Percentiles rank a stretch among this genome's conserved stretches.
phyloP scores from a whole-genome alignment of 2,113 vertebrate species.

The Oncorhynchus gorbuscha region DNA sequence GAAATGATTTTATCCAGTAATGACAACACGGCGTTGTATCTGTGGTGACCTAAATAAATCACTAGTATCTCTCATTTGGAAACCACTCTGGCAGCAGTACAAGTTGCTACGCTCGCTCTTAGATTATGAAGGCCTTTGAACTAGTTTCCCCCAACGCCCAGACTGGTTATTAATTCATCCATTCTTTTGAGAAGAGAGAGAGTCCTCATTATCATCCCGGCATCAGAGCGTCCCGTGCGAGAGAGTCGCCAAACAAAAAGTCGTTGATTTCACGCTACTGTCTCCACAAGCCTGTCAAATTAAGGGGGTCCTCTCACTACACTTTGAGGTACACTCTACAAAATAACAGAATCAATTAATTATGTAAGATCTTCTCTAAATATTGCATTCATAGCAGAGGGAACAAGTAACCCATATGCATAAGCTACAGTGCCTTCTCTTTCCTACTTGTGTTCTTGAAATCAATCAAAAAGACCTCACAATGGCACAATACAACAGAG shows the following conservation, averaged over 20 bases:
- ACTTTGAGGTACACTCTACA: conserved; percentile 67
- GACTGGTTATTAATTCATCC: conserved; percentile 77
- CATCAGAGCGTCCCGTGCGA: conserved; percentile 63
- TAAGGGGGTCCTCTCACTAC: conserved; percentile 67
- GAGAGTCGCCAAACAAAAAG: conserved; percentile 45
- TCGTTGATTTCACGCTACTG: conserved; percentile 49
- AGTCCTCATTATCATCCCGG: conserved; percentile 71
- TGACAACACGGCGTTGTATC: conserved; percentile 13
- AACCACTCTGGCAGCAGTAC: conserved; percentile 24
- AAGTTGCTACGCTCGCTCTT: conserved; percentile 23
- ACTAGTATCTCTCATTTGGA: conserved; percentile 55
- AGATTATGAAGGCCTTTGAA: conserved; percentile 74
- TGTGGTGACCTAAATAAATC: conserved; percentile 68
- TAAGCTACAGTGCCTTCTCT: conserved; percentile 3
- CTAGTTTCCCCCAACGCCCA: conserved; percentile 69
- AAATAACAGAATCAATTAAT: conserved; percentile 65
- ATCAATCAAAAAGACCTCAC: conserved; percentile 29
- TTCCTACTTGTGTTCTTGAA: conserved; percentile 48
- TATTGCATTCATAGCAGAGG: conserved; percentile 67
- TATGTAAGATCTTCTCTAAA: conserved; percentile 70
- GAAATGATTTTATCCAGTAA: conserved; percentile 39
- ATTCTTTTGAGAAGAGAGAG: conserved; percentile 69
- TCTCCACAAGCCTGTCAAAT: conserved; percentile 76
- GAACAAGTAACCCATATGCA: conserved; percentile 47
- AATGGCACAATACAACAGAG: conserved; percentile 21